Base-by-base conservation (phyloP, 2,113 vertebrate genomes). In the Micronisus gabar region DNA sequence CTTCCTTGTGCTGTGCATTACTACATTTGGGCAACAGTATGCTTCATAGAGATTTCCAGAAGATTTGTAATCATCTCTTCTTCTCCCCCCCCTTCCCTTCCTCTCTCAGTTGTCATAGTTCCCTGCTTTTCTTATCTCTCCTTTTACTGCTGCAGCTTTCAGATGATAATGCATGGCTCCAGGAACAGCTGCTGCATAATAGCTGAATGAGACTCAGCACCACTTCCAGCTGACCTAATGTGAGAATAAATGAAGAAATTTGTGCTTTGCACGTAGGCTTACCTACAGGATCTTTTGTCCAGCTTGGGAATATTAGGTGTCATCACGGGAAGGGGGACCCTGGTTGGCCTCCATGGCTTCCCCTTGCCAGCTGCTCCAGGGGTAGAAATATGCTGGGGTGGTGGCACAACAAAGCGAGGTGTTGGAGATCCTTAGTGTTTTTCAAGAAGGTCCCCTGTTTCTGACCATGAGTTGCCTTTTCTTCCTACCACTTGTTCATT, bases 41-140 rank as follows among this genome's bases (percentile, higher is more conserved):
- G 76, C 52, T 56, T 88, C 76, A 15, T 3, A 65, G 88, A 88
- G 78, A 43, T 78, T 96, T 93, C 88, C 43, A 95, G 92, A 95
- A 93, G 52, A 18, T 45, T 82, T 67, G 52, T 68, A 90, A 65
- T 90, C 41, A n/a, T 83, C 50, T 59, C 20, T 15, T 71, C 40
- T 62, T 48, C 50, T n/a, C 43, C 36, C 47, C 45, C 45, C 13
- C 25, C 40, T 88, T 71, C 68, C 63, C 74, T 86, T 80, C 65
- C 65, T 72, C 58, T 62, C 70, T 82, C 82, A 88, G 94, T 90
- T 97, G 94, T 96, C 94, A 93, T 95, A 95, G 95, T 73, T 96
- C 75, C 94, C 91, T 74, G 94, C 91, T 96, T 94, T 94, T 94
- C 95, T 94, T 97, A 82, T 94, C 95, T 94, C 47, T 78, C 61